Conservation (phyloP, 2,888 invertebrate species). For the Nephrotoma flavescens region DNA sequence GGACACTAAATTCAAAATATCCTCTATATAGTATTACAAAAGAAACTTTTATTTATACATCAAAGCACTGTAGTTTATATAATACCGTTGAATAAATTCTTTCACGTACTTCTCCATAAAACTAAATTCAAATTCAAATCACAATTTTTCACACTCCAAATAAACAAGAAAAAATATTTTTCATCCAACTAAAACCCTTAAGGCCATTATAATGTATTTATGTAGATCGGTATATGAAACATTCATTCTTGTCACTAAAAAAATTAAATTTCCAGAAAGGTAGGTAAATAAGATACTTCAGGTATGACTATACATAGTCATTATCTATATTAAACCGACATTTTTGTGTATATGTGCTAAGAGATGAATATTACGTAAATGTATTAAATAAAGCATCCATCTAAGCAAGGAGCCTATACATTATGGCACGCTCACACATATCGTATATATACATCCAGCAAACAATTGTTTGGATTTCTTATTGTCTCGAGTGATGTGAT, state of each 20-base stretch:
- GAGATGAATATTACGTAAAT: not conserved
- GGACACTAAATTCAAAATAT: not conserved
- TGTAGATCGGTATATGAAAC: not conserved
- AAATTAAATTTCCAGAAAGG: not conserved
- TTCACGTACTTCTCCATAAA: not conserved
- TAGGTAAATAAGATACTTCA: not conserved
- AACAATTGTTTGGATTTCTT: not conserved
- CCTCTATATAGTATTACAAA: not conserved
- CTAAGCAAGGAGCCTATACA: not conserved
- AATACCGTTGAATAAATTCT: not conserved
- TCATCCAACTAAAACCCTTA: not conserved
- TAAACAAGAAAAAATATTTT: not conserved
- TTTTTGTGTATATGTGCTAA: not conserved
- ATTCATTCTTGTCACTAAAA: not conserved
- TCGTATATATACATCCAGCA: not conserved
- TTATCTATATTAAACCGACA: not conserved
- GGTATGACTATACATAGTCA: not conserved
- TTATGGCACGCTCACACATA: not conserved
- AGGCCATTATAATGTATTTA: not conserved
- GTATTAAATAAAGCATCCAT: not conserved
- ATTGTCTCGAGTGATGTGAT: not conserved
- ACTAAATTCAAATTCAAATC: not conserved
- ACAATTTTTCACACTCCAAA: not conserved
- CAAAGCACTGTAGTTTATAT: not conserved
- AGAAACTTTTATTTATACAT: not conserved